Conservation (phyloP, 2,797 vertebrate species). For the Coracias cyanogaster region DNA sequence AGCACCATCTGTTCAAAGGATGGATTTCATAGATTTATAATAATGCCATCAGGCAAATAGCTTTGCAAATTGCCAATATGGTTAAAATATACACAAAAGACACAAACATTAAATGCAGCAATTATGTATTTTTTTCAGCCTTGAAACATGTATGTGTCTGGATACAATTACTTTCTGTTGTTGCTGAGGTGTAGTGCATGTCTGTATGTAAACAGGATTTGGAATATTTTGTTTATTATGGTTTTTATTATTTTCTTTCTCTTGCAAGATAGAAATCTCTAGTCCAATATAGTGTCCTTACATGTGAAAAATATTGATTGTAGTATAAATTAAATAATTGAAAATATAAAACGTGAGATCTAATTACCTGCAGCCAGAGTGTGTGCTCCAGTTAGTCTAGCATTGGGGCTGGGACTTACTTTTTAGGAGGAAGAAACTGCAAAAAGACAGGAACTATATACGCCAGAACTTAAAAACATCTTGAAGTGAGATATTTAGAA, state of each 20-base stretch:
- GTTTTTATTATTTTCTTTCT: slow-evolving; percentile 59
- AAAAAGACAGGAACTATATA: not conserved
- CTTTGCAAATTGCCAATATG: slow-evolving; percentile 65
- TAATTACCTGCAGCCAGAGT: slow-evolving; percentile 61
- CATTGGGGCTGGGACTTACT: not conserved
- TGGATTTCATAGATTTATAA: slow-evolving; percentile 75
- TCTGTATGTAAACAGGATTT: slow-evolving; percentile 50
- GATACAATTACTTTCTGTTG: slow-evolving; percentile 61
- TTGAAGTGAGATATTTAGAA: not conserved
- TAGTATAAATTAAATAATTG: slow-evolving; percentile 61
- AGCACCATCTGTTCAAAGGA: slow-evolving; percentile 74
- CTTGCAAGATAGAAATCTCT: slow-evolving; percentile 51
- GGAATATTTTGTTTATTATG: slow-evolving; percentile 56
- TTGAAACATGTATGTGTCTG: not conserved
- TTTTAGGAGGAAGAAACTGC: not conserved
- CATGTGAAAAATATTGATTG: slow-evolving; percentile 68
- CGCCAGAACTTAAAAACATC: slow-evolving; percentile 22
- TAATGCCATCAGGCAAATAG: slow-evolving; percentile 69
- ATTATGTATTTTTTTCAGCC: not conserved
- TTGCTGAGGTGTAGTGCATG: slow-evolving; percentile 13
- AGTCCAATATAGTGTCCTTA: slow-evolving; percentile 16
- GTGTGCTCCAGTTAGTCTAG: not conserved
- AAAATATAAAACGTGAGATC: slow-evolving; percentile 65
- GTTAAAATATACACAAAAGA: slow-evolving; percentile 66
- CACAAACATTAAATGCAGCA: slow-evolving; percentile 31